Evolutionary conservation across 2,888 invertebrate species (phyloP).

Genomic region (Galeopsomyia nigrocyanea): DNA sequence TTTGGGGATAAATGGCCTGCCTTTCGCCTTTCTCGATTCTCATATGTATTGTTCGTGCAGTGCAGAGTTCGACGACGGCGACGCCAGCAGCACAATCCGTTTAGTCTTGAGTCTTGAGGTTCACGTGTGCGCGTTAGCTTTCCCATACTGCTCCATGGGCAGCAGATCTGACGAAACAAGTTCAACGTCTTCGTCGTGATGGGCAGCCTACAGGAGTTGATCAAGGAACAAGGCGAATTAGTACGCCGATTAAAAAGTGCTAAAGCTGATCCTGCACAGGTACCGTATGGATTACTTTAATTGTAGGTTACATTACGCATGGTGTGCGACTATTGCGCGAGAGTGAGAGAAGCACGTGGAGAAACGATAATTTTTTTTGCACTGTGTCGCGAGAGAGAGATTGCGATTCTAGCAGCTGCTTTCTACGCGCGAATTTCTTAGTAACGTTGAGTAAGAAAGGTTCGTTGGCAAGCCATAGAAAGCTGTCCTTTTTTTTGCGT

Average conservation of each 20-base stretch:
- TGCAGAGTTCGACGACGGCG: too few relatives aligned
- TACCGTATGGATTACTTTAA: slow-evolving; percentile 60
- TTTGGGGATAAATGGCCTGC: too few relatives aligned
- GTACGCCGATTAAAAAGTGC: slow-evolving; percentile 86
- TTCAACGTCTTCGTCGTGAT: slow-evolving; percentile 6
- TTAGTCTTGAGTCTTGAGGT: too few relatives aligned
- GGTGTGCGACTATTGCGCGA: slow-evolving; percentile 12
- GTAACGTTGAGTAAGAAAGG: not conserved
- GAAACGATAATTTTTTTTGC: slow-evolving; percentile 27
- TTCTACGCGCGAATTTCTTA: slow-evolving; percentile 5
- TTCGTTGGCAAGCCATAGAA: not conserved
- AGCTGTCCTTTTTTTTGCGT: not conserved
- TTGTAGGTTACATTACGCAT: not conserved
- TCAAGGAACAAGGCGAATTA: slow-evolving; percentile 83
- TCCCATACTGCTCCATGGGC: not conserved
- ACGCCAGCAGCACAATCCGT: too few relatives aligned
- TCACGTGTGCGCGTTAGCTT: not conserved
- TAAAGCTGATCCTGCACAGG: slow-evolving; percentile 84
- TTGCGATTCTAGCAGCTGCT: not conserved
- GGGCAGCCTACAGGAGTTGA: slow-evolving; percentile 55
- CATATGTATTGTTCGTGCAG: too few relatives aligned
- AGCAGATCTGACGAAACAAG: not conserved
- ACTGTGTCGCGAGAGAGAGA: too few relatives aligned
- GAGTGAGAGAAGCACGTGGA: slow-evolving; percentile 31
- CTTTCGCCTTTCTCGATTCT: too few relatives aligned